A percentile compares a stretch with the other conserved stretches of the same genome.
Conservation (phyloP, 2,888 invertebrate genomes). For the Andrena hattorfiana region DNA sequence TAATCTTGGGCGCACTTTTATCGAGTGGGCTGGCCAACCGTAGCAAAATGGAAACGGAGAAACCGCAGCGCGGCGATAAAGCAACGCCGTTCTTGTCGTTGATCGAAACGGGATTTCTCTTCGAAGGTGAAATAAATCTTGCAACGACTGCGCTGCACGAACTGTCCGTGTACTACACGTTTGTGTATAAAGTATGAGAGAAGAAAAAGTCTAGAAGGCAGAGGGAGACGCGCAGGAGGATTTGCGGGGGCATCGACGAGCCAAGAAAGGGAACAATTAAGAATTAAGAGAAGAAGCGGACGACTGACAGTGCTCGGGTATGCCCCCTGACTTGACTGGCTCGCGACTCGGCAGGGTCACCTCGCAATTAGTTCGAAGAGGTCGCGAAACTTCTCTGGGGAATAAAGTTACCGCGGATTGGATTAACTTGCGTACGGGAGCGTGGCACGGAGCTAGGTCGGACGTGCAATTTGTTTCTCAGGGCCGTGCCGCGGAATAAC, state of each 20-base stretch:
- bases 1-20: conserved; percentile 8
- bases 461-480: conserved; percentile 54
- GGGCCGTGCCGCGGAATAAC: conserved; percentile 27
- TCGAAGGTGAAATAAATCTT: background rate
- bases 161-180: too few species aligned
- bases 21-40: background rate
- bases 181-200: background rate
- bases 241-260: too few species aligned
- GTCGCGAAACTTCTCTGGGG: conserved; percentile 44
- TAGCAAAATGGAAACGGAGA: background rate
- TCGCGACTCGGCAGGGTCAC: conserved; percentile 33
- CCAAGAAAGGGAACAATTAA: background rate
- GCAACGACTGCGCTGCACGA: background rate
- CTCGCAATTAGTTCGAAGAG: conserved; percentile 47
- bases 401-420: conserved; percentile 52
- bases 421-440: conserved; percentile 53
- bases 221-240: too few species aligned
- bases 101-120: background rate
- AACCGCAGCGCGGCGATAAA: background rate
- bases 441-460: conserved; percentile 19
- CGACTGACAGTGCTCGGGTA: background rate
- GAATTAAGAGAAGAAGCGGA: background rate
- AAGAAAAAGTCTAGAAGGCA: background rate
- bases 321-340: background rate
- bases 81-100: background rate